Evolutionary conservation across 2,113 vertebrate species (phyloP).

Genomic region (Aspidoscelis tigris): DNA sequence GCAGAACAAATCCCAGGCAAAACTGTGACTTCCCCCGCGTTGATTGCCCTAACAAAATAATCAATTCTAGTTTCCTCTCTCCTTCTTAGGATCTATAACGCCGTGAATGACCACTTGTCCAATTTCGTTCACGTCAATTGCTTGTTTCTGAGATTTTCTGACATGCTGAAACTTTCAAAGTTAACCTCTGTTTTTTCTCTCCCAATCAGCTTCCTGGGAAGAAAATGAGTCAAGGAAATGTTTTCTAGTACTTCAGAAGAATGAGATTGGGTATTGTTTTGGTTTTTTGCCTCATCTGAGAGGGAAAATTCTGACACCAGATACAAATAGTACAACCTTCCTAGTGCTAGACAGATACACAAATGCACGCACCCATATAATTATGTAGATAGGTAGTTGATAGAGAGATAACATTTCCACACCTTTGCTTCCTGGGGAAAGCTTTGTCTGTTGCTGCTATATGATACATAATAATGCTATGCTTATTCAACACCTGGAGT

Average conservation of each 20-base stretch:
- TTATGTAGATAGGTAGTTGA: too few species aligned
- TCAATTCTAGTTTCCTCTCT: not conserved
- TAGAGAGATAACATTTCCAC: too few species aligned
- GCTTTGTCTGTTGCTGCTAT: too few species aligned
- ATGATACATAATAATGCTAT: too few species aligned
- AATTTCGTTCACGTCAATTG: not conserved
- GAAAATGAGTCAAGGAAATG: not conserved
- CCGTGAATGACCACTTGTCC: not conserved
- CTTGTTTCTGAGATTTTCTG: not conserved
- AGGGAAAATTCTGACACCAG: not conserved
- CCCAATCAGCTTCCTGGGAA: slow-evolving; percentile 13
- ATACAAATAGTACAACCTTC: not conserved
- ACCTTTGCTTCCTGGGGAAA: too few species aligned
- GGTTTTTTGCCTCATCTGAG: not conserved
- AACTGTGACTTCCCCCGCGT: not conserved
- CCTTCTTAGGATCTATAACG: not conserved
- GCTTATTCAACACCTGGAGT: not conserved
- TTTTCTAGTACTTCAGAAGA: not conserved
- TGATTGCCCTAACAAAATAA: not conserved
- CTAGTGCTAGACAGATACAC: too few species aligned
- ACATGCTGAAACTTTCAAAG: slow-evolving; percentile 1
- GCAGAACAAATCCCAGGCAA: too few species aligned
- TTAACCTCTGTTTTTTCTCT: slow-evolving; percentile 14
- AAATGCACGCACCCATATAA: too few species aligned
- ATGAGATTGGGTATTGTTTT: too few species aligned